phyloP scores from a whole-genome alignment of 2,888 invertebrate genomes.

The Chorisops tibialis region DNA sequence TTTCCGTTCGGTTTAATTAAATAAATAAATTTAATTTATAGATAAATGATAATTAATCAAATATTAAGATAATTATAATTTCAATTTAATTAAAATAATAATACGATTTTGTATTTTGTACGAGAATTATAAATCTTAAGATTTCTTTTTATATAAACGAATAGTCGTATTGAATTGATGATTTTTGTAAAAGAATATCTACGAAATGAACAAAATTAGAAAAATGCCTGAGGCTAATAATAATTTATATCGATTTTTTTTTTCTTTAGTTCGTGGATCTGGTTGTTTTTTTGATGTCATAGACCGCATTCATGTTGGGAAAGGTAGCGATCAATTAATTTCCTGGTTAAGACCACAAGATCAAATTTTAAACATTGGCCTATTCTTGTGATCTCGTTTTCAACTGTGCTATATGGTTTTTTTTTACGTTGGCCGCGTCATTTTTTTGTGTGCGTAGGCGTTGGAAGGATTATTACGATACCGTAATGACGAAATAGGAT shows the following conservation, averaged over 20 bases:
- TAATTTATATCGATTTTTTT: background rate
- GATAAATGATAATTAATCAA: conserved; percentile 2
- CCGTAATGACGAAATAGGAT: too few species aligned
- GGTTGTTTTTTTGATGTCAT: too few species aligned
- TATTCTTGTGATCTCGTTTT: too few species aligned
- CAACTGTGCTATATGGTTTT: too few species aligned
- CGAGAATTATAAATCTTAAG: conserved; percentile 15
- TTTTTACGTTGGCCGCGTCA: too few species aligned
- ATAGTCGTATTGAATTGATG: conserved; percentile 14
- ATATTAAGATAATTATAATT: conserved; percentile 19
- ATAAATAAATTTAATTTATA: conserved; percentile 21
- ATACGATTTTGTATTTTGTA: conserved; percentile 21
- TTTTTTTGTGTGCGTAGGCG: too few species aligned
- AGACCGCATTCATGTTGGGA: too few species aligned
- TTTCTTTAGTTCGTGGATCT: too few species aligned
- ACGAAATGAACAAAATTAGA: background rate
- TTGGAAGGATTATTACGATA: too few species aligned
- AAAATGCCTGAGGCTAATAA: background rate
- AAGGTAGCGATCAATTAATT: too few species aligned
- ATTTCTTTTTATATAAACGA: conserved; percentile 13
- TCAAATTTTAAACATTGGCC: too few species aligned
- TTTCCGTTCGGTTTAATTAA: background rate
- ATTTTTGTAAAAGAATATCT: conserved; percentile 5
- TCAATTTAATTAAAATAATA: conserved; percentile 8
- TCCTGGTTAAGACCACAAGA: too few species aligned